A percentile compares a stretch with the other conserved stretches of the same genome.
phyloP scores from a whole-genome alignment of 2,113 vertebrate species.

The human (Homo sapiens) region GRCh38 chr16:79564501-79565000 shows the following conservation, averaged over 20 bases:
- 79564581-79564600: background rate
- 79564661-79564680: background rate
- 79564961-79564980: too few relatives aligned
- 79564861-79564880: background rate
- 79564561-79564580: background rate
- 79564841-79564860: accelerated
- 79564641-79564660: background rate
- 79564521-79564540: background rate
- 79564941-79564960: background rate
- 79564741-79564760: background rate
- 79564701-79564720: background rate
- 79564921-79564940: background rate
- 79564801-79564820: background rate
- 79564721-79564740: too few relatives aligned
- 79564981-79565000: too few relatives aligned
- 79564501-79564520: background rate
- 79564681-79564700: background rate
- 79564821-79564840: accelerated
- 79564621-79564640: background rate
- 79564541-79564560: background rate
- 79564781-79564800: background rate
- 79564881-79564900: background rate
- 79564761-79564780: background rate
- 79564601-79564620: too few relatives aligned
- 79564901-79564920: background rate